Base-by-base conservation (phyloP, 1,140 invertebrate species). In the Aphidius ervi region DNA sequence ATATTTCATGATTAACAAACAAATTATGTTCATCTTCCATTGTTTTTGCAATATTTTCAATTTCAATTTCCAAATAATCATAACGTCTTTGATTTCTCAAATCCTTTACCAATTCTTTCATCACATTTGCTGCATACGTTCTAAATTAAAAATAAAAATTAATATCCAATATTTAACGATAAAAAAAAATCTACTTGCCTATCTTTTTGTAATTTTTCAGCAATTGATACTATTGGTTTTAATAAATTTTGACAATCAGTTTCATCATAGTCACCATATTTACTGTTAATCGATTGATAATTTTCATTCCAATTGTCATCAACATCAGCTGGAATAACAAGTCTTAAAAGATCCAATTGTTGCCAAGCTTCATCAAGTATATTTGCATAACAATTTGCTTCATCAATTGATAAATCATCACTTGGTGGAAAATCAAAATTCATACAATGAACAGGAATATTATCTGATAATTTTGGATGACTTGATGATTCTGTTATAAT, bases 161-260 rank as follows among this genome's bases (percentile, higher is more conserved):
- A 40, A 58, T 42, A 6, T 37, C n/a, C n/a, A n/a, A n/a, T n/a
- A n/a, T n/a, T n/a, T 16, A 16, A 52, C 46, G n/a, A 58, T 54
- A 16, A 39, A 6, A 43, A 43, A 45, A 55, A 46, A 39, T 20
- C 41, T 42, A 16, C 16, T 16, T 16, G 16, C 74, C 69, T 74
- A 54, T 76, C 70, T 37, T 54, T 63, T n/a, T 73, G 59, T 16
- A 76, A 46, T 67, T 75, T 76, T 46, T 69, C 63, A 9, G 56
- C 40, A 6, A 64, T 48, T 6, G 56, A 45, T n/a, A 68, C 40
- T 0, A 68, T 23, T 0, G 67, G 61, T 20, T 56, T 31, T 7
- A 69, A 57, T 8, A 2, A 72, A 65, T 58, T 67, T 46, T 20
- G 64, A 56, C 6, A 69, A 71, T 4, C 66, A 63, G 39, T 64